Conservation (phyloP, 2,113 vertebrate species). For the Circaetus gallicus region DNA sequence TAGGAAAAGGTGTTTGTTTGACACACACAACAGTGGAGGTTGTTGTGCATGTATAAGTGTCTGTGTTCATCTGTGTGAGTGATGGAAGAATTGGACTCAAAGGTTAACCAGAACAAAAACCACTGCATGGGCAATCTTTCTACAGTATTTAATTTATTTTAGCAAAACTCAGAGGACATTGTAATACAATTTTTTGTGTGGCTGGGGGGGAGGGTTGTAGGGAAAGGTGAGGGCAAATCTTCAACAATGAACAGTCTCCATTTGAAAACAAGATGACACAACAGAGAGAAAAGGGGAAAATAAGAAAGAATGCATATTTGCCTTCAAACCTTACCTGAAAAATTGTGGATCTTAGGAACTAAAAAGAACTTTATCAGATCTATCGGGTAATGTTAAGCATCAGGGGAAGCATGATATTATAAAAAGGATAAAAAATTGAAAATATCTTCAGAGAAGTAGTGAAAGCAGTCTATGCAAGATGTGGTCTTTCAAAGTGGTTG, state of each 20-base stretch:
- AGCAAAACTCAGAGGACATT: background rate
- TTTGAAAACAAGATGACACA: background rate
- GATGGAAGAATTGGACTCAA: background rate
- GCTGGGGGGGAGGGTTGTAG: fast-evolving
- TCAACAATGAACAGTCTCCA: background rate
- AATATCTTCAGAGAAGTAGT: background rate
- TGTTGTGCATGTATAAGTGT: background rate
- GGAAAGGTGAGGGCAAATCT: background rate
- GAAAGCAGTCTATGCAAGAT: background rate
- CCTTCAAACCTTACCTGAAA: background rate
- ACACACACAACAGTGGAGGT: background rate
- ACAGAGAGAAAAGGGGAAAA: background rate
- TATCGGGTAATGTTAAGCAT: background rate
- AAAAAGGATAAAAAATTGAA: background rate
- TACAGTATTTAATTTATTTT: background rate
- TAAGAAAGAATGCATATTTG: background rate
- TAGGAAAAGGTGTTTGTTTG: background rate
- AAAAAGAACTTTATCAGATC: background rate
- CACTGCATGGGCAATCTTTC: background rate
- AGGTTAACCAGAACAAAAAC: background rate
- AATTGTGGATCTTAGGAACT: background rate
- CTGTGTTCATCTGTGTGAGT: background rate
- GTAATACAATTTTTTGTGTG: background rate
- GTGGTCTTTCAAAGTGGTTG: background rate
- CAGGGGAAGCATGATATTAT: background rate